A percentile compares a stretch with the other conserved stretches of the same genome.
These are phyloP conservation scores for Holcopasites calliopsidis DNA, from an alignment of 1,140 invertebrate genomes.

Conservation along the genomic window DNA sequence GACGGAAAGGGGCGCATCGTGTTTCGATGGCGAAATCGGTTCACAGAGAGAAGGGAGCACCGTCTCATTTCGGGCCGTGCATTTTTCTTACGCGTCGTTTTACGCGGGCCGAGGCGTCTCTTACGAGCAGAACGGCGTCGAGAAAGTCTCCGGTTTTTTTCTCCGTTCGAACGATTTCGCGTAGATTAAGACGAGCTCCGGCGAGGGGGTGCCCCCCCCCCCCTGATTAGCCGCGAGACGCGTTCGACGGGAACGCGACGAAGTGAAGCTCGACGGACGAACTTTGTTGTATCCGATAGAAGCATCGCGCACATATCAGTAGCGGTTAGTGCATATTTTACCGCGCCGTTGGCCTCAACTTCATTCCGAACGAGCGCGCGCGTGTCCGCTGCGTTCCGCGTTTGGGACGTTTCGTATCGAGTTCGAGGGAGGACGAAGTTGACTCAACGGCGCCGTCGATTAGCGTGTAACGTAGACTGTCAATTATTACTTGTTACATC, in stretches of 20 bases:
- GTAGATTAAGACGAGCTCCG: neutral
- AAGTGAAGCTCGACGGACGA: slow-evolving; percentile 30
- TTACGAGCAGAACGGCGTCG: neutral
- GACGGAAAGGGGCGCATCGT: neutral
- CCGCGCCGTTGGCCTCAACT: slow-evolving; percentile 32
- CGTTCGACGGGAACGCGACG: slow-evolving; percentile 7
- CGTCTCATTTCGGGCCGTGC: neutral
- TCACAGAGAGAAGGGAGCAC: too few species aligned
- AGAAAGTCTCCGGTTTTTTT: slow-evolving; percentile 28
- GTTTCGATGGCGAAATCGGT: neutral
- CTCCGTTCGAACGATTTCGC: slow-evolving; percentile 1
- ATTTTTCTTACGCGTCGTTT: neutral
- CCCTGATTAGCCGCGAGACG: neutral
- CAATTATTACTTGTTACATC: slow-evolving; percentile 60
- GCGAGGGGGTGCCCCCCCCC: neutral
- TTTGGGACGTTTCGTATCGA: neutral
- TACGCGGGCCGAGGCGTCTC: neutral
- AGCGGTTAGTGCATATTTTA: slow-evolving; percentile 56
- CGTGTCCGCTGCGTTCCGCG: neutral
- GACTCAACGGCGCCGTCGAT: slow-evolving; percentile 30
- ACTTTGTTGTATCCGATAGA: slow-evolving; percentile 35
- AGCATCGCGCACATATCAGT: slow-evolving; percentile 60
- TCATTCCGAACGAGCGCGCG: neutral
- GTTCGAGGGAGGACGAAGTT: slow-evolving; percentile 16
- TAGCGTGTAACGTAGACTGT: slow-evolving; percentile 59